Percentiles rank a stretch among this genome's conserved stretches.
phyloP scores from a whole-genome alignment of 2,888 invertebrate species.

The Silvanus unidentatus region DNA sequence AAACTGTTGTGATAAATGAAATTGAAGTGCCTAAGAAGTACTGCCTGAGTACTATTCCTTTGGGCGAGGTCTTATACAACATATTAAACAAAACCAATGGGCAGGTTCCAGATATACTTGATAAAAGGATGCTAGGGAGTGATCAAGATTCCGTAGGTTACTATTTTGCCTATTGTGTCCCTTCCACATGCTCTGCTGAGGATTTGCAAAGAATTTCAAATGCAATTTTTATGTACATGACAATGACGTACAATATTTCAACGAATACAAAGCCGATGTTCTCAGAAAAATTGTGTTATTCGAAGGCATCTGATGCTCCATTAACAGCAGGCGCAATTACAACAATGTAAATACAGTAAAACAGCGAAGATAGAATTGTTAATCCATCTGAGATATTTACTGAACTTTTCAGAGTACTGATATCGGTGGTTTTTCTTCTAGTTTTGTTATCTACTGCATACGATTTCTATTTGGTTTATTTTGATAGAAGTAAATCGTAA shows the following conservation, averaged over 20 bases:
- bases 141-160: not conserved
- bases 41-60: conserved; percentile 6
- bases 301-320: conserved; percentile 10
- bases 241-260: not conserved
- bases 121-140: not conserved
- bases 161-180: conserved; percentile 10
- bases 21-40: conserved; percentile 9
- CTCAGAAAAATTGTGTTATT: conserved; percentile 9
- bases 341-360: conserved; percentile 10
- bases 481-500: not conserved
- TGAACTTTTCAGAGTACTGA: not conserved
- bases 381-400: not conserved
- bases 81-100: no score
- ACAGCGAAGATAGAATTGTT: no score
- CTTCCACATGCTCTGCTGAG: conserved; percentile 5
- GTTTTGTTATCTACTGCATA: conserved; percentile 1
- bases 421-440: not conserved
- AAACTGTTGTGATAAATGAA: not conserved
- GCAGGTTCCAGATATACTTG: no score
- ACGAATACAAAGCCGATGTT: not conserved
- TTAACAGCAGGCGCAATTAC: conserved; percentile 11
- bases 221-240: no score
- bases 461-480: conserved; percentile 3
- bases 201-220: conserved; percentile 1
- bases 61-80: not conserved